Percentiles rank a stretch among this genome's conserved stretches.
phyloP scores from a whole-genome alignment of 2,113 vertebrate species.

The Anthoscopus minutus region DNA sequence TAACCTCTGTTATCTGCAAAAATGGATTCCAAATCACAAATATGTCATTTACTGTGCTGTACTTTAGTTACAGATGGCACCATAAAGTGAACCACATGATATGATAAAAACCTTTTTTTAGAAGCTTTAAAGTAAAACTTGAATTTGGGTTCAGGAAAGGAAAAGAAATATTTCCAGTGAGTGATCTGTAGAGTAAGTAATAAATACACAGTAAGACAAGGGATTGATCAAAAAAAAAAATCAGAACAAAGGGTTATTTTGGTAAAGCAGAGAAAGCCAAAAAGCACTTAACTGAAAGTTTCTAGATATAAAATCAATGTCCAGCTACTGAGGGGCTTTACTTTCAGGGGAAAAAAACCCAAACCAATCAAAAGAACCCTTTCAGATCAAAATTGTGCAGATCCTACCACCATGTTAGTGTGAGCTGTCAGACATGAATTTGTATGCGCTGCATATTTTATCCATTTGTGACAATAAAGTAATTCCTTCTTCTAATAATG shows the following conservation, averaged over 20 bases:
- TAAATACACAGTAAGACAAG: not conserved
- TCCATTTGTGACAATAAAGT: not conserved
- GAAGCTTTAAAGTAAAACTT: not conserved
- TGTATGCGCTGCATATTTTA: not conserved
- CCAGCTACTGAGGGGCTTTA: not conserved
- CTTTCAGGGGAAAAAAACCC: not conserved
- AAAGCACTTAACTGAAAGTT: not conserved
- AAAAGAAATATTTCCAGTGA: not conserved
- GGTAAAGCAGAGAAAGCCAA: not conserved
- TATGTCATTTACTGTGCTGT: not conserved
- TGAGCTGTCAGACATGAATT: not conserved
- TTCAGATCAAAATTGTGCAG: not conserved
- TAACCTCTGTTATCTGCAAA: slow-evolving; percentile 1
- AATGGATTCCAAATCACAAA: not conserved
- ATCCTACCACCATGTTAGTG: not conserved
- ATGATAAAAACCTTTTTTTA: not conserved
- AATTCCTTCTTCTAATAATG: not conserved
- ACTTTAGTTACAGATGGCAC: not conserved
- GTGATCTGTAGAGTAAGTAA: not conserved
- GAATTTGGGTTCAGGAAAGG: not conserved
- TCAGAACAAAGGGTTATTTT: not conserved
- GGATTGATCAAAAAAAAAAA: not conserved
- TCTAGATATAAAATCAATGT: not conserved
- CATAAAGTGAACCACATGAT: not conserved
- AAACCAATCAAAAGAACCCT: not conserved